Evolutionary conservation across 2,113 vertebrate genomes (phyloP), one percentile per base, ranked within the genome.

Genomic region (Fulmarus glacialis): DNA sequence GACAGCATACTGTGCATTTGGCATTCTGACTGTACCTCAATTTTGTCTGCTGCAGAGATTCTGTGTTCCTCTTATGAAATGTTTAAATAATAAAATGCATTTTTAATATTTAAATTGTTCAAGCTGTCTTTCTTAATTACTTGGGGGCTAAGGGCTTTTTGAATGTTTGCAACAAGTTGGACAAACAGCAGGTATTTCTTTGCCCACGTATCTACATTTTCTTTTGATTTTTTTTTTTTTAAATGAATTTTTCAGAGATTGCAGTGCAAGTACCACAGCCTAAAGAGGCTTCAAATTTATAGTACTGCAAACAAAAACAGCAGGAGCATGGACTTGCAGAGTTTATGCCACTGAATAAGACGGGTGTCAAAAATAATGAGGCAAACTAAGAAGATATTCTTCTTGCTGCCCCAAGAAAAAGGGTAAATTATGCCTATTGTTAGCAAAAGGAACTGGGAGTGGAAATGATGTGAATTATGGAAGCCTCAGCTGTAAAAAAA

Each of bases 301-400:
- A 81, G 34, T 42, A 68, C 72, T 75, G 43, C 43, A 82, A 95
- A 94, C 70, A 87, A 81, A 74, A 89, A 2, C 83, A 90, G 80
- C 56, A 84, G 89, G 83, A 87, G 14, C 40, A 34, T 29, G 67
- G 80, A 64, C 56, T 85, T 55, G 56, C 66, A 82, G 73, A 47
- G 13, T 87, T 79, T 82, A 40, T 91, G 77, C 73, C 29, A 40
- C 81, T 91, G 73, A 62, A 68, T 74, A 71, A 75, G 73, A 91
- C 0, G 12, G 6, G n/a, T 96, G 82, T 96, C 94, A 97, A 84
- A 97, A 97, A 95, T 96, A 97, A 97, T 84, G 80, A 97, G 82
- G 50, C 18, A 82, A 56, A 27, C 52, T 74, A 81, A 60, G 53
- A 81, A 53, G 36, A 36, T 74, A 67, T 1, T 93, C 67, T 62